phyloP scores from a whole-genome alignment of 2,113 vertebrate species.

The Alexandromys fortis region DNA sequence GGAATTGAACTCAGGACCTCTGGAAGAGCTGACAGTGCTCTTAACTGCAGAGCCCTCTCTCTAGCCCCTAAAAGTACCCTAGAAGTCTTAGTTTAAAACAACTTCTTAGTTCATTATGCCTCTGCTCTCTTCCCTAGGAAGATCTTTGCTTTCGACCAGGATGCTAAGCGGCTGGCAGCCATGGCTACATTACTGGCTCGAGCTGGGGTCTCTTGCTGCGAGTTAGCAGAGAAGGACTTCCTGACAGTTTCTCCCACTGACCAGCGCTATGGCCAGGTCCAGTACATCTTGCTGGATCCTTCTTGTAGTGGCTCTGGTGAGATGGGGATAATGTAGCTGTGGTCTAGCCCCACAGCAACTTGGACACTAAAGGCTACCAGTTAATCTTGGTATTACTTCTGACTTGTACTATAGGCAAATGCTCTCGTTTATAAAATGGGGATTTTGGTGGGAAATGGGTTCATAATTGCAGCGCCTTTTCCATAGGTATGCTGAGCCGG shows the following conservation, averaged over 20 bases:
- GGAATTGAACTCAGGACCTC: too few relatives aligned
- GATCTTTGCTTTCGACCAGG: slow-evolving; percentile 96
- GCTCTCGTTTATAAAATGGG: not conserved
- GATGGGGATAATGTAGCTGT: accelerated
- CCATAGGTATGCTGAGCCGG: slow-evolving; percentile 91
- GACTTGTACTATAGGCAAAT: not conserved
- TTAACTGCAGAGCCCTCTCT: not conserved
- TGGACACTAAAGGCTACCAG: not conserved
- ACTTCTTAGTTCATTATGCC: not conserved
- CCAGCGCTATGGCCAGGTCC: slow-evolving; percentile 88
- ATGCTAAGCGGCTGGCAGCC: slow-evolving; percentile 92
- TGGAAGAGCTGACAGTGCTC: not conserved
- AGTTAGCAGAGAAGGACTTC: slow-evolving; percentile 94
- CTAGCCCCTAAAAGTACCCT: not conserved
- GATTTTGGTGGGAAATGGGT: not conserved
- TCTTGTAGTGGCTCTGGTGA: slow-evolving; percentile 98
- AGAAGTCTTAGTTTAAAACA: not conserved
- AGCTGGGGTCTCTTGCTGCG: slow-evolving; percentile 92
- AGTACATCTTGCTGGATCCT: slow-evolving; percentile 93
- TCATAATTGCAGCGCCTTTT: not conserved
- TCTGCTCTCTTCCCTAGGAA: slow-evolving; percentile 80
- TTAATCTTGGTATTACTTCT: not conserved
- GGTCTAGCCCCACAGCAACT: too few relatives aligned
- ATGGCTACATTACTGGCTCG: slow-evolving; percentile 95
- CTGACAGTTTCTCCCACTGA: slow-evolving; percentile 88